Conservation (phyloP, 2,113 vertebrate genomes). For the Sturnus vulgaris region DNA sequence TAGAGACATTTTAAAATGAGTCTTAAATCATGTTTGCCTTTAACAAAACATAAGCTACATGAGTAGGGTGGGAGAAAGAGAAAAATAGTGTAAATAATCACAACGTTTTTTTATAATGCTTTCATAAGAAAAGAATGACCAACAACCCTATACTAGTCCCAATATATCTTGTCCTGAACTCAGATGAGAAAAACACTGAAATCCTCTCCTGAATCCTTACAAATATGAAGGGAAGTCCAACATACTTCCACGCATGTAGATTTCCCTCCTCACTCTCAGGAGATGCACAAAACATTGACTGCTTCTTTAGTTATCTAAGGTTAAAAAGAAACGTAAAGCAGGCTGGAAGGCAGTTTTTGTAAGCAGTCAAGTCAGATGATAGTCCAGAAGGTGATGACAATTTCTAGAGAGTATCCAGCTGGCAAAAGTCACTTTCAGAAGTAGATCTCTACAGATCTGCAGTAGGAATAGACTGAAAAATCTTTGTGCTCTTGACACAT, state of each 20-base stretch:
- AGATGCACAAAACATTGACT: neutral
- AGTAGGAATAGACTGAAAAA: neutral
- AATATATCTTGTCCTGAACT: neutral
- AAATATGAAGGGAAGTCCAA: neutral
- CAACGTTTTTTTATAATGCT: neutral
- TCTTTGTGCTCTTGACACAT: neutral
- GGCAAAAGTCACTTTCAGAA: neutral
- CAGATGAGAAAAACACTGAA: neutral
- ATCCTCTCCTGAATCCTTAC: neutral
- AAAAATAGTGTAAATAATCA: neutral
- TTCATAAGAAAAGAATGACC: neutral
- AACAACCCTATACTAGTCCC: accelerated
- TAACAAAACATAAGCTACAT: neutral
- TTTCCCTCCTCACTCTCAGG: neutral
- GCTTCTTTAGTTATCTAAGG: neutral
- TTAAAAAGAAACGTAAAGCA: neutral
- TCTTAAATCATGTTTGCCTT: slow-evolving; percentile 30
- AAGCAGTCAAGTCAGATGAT: neutral
- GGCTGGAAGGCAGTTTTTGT: neutral
- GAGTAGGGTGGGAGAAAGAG: neutral
- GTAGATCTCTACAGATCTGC: neutral
- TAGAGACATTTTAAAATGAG: slow-evolving; percentile 33
- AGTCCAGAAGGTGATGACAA: neutral
- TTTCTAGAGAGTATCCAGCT: neutral
- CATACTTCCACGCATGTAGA: accelerated